A percentile compares a stretch with the other conserved stretches of the same genome.
These are phyloP conservation scores for Scaptomyza parva DNA, from an alignment of 2,888 invertebrate species.

Conservation along the genomic window DNA sequence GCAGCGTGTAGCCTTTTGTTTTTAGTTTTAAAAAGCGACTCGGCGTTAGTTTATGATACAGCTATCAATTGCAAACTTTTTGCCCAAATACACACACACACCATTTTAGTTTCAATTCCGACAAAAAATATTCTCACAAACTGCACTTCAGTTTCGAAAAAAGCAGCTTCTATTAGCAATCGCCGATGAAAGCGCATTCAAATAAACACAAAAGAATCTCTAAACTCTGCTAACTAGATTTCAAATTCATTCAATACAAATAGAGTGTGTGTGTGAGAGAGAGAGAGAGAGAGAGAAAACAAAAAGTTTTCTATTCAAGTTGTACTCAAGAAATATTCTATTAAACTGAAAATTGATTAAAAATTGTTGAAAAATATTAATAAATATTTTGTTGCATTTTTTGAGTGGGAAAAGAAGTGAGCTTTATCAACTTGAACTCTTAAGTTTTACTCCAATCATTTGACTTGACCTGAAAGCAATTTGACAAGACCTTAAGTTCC, in stretches of 20 bases:
- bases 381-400: no score
- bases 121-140: conserved; percentile 15
- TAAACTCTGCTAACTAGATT: conserved; percentile 7
- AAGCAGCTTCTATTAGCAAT: conserved; percentile 16
- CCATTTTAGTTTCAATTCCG: conserved; percentile 34
- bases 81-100: conserved; percentile 5
- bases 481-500: background rate
- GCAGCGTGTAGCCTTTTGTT: conserved; percentile 44
- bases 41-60: conserved; percentile 59
- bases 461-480: background rate
- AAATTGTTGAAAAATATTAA: no score
- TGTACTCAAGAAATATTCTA: background rate
- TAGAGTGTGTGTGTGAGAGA: background rate
- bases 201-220: conserved; percentile 1
- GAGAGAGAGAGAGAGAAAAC: background rate
- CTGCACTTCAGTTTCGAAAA: conserved; percentile 16
- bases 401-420: no score
- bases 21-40: conserved; percentile 60
- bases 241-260: conserved; percentile 30
- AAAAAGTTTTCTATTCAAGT: background rate
- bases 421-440: no score
- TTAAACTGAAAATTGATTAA: conserved; percentile 6
- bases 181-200: conserved; percentile 24
- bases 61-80: conserved; percentile 67
- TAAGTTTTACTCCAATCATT: no score